Evolutionary conservation across 2,797 vertebrate species (phyloP).

Genomic region (Rhynchonycteris naso): DNA sequence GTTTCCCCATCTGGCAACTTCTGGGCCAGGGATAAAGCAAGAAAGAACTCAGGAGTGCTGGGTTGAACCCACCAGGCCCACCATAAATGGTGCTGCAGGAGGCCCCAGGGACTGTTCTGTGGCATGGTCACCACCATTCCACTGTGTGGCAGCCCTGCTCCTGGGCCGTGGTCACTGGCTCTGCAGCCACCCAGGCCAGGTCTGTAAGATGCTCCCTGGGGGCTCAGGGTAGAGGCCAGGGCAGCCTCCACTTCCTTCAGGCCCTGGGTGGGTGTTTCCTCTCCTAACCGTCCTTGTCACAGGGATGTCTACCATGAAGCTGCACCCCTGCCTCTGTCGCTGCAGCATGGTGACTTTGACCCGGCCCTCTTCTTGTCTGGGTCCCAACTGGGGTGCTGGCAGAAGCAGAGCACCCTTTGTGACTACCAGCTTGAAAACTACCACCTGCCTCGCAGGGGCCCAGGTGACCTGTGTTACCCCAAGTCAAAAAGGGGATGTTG

Average conservation of each 20-base stretch:
- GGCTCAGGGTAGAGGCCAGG: not conserved
- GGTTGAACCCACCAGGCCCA: not conserved
- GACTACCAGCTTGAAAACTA: not conserved
- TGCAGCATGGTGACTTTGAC: not conserved
- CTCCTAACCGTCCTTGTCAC: not conserved
- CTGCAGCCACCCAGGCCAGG: not conserved
- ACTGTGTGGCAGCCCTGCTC: too few species aligned
- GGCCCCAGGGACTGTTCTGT: not conserved
- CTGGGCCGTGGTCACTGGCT: too few species aligned
- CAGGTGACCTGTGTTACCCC: not conserved
- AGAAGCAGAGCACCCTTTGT: not conserved
- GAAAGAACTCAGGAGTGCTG: not conserved
- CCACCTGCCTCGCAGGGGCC: not conserved
- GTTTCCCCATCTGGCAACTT: not conserved
- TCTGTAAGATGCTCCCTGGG: not conserved
- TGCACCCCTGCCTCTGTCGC: too few species aligned
- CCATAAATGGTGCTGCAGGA: too few species aligned
- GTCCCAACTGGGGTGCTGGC: not conserved
- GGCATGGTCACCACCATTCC: fast-evolving
- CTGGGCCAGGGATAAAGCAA: not conserved
- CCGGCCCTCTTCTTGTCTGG: not conserved
- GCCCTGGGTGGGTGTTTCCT: not conserved
- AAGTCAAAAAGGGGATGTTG: not conserved
- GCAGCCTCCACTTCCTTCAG: not conserved
- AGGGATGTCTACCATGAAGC: not conserved